These are phyloP conservation scores for Malurus cyaneus DNA, from an alignment of 2,113 vertebrate genomes.

Conservation along the genomic window DNA sequence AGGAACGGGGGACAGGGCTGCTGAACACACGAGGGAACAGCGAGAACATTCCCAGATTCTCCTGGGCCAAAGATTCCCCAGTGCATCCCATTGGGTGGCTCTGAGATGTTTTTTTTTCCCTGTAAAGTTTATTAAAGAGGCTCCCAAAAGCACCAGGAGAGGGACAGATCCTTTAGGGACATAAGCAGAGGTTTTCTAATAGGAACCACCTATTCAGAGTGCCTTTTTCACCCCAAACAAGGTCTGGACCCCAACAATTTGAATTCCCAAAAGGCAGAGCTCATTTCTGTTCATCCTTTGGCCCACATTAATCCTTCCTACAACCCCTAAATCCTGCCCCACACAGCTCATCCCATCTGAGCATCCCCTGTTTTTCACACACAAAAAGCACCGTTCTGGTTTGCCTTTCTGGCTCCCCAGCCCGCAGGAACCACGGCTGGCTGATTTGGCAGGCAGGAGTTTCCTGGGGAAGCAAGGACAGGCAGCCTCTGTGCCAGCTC, in stretches of 20 bases:
- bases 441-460: neutral
- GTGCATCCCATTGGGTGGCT: neutral
- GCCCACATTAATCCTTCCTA: neutral
- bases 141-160: neutral
- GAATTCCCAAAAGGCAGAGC: neutral
- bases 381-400: neutral
- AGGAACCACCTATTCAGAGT: neutral
- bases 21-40: neutral
- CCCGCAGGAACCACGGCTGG: neutral
- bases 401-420: neutral
- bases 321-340: neutral
- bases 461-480: neutral
- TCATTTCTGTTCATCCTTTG: rapidly evolving
- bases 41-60: neutral
- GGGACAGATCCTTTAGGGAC: neutral
- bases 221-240: neutral
- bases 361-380: neutral
- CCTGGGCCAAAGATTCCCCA: neutral
- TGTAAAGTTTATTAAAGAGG: neutral
- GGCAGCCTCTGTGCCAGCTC: conserved; percentile 10
- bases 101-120: neutral
- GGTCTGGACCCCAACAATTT: neutral
- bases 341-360: neutral
- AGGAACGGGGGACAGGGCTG: neutral
- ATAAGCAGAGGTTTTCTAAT: neutral